Evolutionary conservation across 2,113 vertebrate species (phyloP).

Genomic region (Ceratotherium simum): DNA sequence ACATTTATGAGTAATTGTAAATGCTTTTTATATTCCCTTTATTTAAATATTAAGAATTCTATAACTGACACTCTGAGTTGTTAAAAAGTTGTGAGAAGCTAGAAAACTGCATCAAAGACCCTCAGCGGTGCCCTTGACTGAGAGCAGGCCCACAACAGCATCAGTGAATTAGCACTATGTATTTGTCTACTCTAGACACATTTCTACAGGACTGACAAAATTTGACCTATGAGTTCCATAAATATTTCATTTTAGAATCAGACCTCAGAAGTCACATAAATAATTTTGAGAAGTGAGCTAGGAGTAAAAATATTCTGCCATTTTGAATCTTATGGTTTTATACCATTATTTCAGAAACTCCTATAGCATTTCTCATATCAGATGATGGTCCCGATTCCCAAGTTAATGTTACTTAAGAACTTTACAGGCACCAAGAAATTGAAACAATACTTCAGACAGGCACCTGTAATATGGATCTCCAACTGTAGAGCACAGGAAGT

Average conservation of each 20-base stretch:
- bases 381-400: background rate
- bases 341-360: background rate
- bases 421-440: background rate
- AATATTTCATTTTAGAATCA: background rate
- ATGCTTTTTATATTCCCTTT: background rate
- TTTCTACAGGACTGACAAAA: background rate
- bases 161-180: background rate
- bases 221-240: background rate
- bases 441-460: background rate
- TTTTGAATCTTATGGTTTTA: background rate
- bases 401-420: background rate
- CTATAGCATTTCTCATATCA: background rate
- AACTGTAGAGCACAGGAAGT: background rate
- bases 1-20: background rate
- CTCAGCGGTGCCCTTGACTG: background rate
- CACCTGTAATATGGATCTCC: too few species aligned
- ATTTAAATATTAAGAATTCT: background rate
- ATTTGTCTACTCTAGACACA: background rate
- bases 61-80: background rate
- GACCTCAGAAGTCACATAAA: background rate
- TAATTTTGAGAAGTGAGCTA: background rate
- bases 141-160: fast-evolving
- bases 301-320: background rate
- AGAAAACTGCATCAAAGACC: background rate
- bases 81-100: background rate